Evolutionary conservation across 2,888 invertebrate genomes (phyloP).

Genomic region (Dynastes hyllus): DNA sequence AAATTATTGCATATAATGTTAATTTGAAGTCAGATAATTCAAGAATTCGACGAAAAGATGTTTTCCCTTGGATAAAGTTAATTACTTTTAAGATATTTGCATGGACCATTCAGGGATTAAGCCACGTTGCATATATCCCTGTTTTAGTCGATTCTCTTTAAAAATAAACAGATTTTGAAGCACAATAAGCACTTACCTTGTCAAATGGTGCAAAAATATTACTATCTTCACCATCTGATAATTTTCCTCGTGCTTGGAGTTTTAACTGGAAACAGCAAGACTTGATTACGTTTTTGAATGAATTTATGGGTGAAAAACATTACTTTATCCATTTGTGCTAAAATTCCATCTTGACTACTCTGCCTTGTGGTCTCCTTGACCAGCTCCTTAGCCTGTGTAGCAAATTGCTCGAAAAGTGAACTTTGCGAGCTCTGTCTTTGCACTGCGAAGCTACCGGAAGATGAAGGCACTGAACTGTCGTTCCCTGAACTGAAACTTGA

Average conservation of each 20-base stretch:
- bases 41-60: no score
- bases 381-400: constrained; percentile 90
- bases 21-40: no score
- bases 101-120: no score
- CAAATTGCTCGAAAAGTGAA: constrained; percentile 90
- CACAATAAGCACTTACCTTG: constrained; percentile 77
- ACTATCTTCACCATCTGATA: constrained; percentile 82
- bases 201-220: constrained; percentile 86
- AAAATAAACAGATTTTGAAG: neutral
- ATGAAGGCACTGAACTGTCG: constrained; percentile 66
- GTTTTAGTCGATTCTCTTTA: neutral
- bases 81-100: no score
- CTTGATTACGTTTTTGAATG: constrained; percentile 14
- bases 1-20: no score
- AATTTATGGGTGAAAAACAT: constrained; percentile 32
- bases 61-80: no score
- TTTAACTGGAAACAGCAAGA: constrained; percentile 71
- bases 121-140: no score
- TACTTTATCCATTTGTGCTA: constrained; percentile 94
- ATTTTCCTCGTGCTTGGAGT: constrained; percentile 75
- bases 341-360: constrained; percentile 90
- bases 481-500: constrained; percentile 76
- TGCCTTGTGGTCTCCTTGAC: constrained; percentile 91
- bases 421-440: constrained; percentile 87
- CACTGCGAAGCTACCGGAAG: constrained; percentile 65